These are phyloP conservation scores for Shargacucullia verbasci DNA, from an alignment of 2,888 invertebrate genomes.

Conservation along the genomic window DNA sequence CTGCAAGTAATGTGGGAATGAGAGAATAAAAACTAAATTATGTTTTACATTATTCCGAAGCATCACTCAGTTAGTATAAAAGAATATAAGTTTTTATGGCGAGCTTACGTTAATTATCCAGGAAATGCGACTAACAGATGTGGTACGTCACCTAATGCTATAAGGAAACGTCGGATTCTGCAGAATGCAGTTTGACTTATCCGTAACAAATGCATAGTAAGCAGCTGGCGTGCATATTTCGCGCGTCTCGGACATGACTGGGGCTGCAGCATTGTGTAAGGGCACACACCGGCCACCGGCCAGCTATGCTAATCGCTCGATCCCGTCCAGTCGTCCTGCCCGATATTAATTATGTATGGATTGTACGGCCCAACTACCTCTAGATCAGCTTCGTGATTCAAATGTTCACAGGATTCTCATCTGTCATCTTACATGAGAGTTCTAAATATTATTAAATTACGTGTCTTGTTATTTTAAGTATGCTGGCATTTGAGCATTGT, in stretches of 20 bases:
- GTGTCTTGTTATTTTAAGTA: slow-evolving; percentile 21
- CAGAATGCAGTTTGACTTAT: slow-evolving; percentile 58
- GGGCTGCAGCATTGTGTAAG: slow-evolving; percentile 44
- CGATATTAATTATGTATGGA: slow-evolving; percentile 72
- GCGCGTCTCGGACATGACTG: slow-evolving; percentile 53
- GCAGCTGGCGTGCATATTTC: slow-evolving; percentile 46
- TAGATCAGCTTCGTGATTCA: slow-evolving; percentile 39
- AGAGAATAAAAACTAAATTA: slow-evolving; percentile 44
- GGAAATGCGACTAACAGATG: slow-evolving; percentile 50
- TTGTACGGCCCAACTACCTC: slow-evolving; percentile 45
- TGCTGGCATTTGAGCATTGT: slow-evolving; percentile 7
- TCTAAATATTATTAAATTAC: slow-evolving; percentile 26
- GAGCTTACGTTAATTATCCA: slow-evolving; percentile 33
- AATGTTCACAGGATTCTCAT: slow-evolving; percentile 39
- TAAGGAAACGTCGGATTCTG: slow-evolving; percentile 54
- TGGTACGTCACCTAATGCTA: slow-evolving; percentile 34
- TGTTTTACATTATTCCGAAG: slow-evolving; percentile 23
- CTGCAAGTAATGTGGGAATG: slow-evolving; percentile 40
- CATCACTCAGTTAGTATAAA: slow-evolving; percentile 9
- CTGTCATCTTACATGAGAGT: slow-evolving; percentile 21
- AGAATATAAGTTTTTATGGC: slow-evolving; percentile 18
- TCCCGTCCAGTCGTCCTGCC: slow-evolving; percentile 47
- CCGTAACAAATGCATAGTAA: slow-evolving; percentile 48
- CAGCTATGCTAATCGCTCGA: slow-evolving; percentile 62
- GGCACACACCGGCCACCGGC: slow-evolving; percentile 33